Conservation (phyloP, 2,113 vertebrate species). For the Lophura nycthemera region DNA sequence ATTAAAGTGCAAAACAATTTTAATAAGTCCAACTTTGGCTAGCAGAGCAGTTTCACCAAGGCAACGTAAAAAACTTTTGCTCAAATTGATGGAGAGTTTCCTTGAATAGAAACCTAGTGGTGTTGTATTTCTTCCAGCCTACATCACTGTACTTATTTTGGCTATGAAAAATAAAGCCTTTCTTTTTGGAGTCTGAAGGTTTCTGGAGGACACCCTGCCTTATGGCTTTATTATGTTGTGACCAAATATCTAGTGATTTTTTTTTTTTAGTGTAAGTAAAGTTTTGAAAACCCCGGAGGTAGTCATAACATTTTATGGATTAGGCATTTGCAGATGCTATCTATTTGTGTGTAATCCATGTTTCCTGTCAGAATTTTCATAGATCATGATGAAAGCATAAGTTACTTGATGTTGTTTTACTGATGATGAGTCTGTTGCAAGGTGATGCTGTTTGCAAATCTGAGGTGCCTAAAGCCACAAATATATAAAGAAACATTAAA, state of each 20-base stretch:
- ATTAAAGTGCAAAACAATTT: slow-evolving; percentile 7
- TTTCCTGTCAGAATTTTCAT: neutral
- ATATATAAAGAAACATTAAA: neutral
- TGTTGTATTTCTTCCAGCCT: slow-evolving; percentile 28
- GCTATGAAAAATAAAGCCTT: neutral
- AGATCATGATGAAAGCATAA: neutral
- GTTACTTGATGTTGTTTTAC: neutral
- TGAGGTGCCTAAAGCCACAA: neutral
- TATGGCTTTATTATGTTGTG: neutral
- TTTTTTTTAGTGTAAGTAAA: neutral
- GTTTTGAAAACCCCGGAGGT: neutral
- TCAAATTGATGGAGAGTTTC: neutral
- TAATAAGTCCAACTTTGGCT: neutral
- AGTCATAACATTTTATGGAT: neutral
- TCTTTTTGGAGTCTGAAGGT: neutral
- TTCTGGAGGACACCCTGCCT: neutral
- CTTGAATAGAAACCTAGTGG: neutral
- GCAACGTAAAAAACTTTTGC: slow-evolving; percentile 29
- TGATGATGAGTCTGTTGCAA: neutral
- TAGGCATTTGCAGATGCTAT: neutral
- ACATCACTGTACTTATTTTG: neutral
- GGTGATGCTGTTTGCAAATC: neutral
- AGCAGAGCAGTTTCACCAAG: slow-evolving; percentile 3
- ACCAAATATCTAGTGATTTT: neutral
- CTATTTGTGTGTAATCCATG: neutral